Evolutionary conservation across 2,113 vertebrate genomes (phyloP).

Genomic region (Neopipo cinnamomea): DNA sequence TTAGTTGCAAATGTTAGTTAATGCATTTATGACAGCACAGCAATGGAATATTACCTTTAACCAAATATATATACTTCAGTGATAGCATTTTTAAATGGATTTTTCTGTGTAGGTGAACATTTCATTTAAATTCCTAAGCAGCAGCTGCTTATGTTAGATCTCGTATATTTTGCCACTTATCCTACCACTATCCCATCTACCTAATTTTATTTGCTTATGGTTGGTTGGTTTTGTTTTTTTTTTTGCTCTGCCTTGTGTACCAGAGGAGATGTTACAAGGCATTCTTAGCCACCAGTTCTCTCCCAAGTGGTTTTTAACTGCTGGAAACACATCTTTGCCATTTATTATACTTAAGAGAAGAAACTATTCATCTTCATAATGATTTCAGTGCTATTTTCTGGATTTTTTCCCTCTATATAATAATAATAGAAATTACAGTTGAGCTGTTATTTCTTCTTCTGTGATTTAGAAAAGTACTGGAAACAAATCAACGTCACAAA

Average conservation of each 20-base stretch:
- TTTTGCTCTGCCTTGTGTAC: not conserved
- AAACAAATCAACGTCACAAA: not conserved
- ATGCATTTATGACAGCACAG: not conserved
- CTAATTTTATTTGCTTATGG: not conserved
- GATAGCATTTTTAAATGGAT: not conserved
- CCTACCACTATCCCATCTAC: not conserved
- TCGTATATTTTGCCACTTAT: not conserved
- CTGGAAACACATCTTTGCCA: not conserved
- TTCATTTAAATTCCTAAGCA: not conserved
- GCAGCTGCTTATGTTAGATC: not conserved
- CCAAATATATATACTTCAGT: not conserved
- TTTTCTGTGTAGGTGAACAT: not conserved
- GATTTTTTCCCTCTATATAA: not conserved
- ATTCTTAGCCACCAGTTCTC: not conserved
- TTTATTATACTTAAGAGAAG: not conserved
- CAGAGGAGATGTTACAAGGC: not conserved
- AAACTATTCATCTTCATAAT: not conserved
- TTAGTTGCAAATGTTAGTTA: not conserved
- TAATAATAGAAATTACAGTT: not conserved
- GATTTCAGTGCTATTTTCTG: not conserved
- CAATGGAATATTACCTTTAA: not conserved
- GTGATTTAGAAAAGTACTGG: not conserved
- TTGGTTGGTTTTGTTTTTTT: not conserved
- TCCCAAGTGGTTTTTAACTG: not conserved
- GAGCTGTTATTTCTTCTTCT: not conserved